These are phyloP conservation scores for Aleiodes sp. DNA, from an alignment of 1,140 invertebrate species.

Conservation along the genomic window DNA sequence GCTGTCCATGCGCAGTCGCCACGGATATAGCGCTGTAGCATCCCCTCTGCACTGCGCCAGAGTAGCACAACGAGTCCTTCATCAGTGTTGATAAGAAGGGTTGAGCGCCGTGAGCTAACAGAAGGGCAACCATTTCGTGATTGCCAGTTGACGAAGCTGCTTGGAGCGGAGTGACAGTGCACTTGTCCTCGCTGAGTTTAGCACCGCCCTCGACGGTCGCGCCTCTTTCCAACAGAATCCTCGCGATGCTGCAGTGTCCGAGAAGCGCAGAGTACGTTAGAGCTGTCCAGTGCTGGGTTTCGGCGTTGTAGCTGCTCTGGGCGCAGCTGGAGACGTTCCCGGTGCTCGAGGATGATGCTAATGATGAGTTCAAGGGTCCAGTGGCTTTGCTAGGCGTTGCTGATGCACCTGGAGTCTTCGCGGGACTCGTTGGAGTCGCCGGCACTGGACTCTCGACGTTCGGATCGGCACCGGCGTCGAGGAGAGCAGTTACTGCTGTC, in stretches of 20 bases:
- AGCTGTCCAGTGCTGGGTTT: conserved; percentile 82
- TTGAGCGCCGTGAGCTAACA: conserved; percentile 84
- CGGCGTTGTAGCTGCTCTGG: conserved; percentile 68
- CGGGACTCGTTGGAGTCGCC: conserved; percentile 43
- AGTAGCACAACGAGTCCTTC: conserved; percentile 85
- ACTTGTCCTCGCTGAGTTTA: conserved; percentile 81
- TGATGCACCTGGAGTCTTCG: conserved; percentile 34
- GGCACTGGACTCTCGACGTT: conserved; percentile 75
- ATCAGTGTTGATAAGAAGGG: conserved; percentile 86
- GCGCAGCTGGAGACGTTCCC: neutral
- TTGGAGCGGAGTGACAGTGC: conserved; percentile 87
- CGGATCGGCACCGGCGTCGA: conserved; percentile 82
- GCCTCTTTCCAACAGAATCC: conserved; percentile 78
- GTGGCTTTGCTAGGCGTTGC: conserved; percentile 37
- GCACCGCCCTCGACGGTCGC: conserved; percentile 89
- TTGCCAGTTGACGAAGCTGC: conserved; percentile 84
- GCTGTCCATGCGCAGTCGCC: conserved; percentile 85
- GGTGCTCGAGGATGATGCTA: neutral
- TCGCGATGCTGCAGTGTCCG: conserved; percentile 68
- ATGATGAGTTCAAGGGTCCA: conserved; percentile 26
- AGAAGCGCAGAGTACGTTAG: conserved; percentile 75
- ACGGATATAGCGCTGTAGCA: conserved; percentile 88
- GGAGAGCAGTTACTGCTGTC: conserved; percentile 73
- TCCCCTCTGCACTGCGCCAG: conserved; percentile 82
- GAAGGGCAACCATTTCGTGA: conserved; percentile 80